Evolutionary conservation across 2,113 vertebrate species (phyloP), one percentile per base, ranked within the genome.

Genomic region (Heterochromis multidens): DNA sequence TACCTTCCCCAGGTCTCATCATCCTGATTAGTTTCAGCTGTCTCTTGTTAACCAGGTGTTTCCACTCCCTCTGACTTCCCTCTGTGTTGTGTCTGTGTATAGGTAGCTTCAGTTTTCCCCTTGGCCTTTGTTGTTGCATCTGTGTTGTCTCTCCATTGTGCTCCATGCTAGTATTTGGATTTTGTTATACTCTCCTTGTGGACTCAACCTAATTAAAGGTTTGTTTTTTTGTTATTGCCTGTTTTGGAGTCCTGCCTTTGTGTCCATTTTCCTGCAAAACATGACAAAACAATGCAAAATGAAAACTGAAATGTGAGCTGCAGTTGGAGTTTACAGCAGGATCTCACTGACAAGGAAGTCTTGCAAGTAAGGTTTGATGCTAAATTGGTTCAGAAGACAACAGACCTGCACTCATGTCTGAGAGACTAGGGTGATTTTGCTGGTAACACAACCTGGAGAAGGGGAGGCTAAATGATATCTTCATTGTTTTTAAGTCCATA

Each of bases 381-480:
- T 87, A 74, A 88, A 40, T 67, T 59, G 77, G 82, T 70, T 78
- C 79, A 57, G 6, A 89, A 80, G 46, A 40, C 77, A 78, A 79
- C 40, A 58, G 56, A n/a, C 21, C 57, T 29, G 77, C 13, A 4
- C 65, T 76, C 29, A 17, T 63, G 9, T 78, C 58, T 77, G 83
- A 76, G 78, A 46, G 52, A 72, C 35, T 7, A 33, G 25, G 40
- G 21, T 84, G 59, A 82, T 54, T 49, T 43, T 81, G 62, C 33
- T 54, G 27, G 3, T 56, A 56, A 65, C 37, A 52, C 17, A 79
- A 79, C 72, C 49, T 59, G 35, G 70, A 11, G 27, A 81, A 46
- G 57, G 14, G 21, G 72, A 77, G 58, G 49, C 3, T 58, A 58
- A 27, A 33, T 3, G 7, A 19, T 31, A 14, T 21, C 29, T 31